These are phyloP conservation scores for Enteromius radiatus DNA, from an alignment of 2,797 vertebrate species.

Conservation along the genomic window DNA sequence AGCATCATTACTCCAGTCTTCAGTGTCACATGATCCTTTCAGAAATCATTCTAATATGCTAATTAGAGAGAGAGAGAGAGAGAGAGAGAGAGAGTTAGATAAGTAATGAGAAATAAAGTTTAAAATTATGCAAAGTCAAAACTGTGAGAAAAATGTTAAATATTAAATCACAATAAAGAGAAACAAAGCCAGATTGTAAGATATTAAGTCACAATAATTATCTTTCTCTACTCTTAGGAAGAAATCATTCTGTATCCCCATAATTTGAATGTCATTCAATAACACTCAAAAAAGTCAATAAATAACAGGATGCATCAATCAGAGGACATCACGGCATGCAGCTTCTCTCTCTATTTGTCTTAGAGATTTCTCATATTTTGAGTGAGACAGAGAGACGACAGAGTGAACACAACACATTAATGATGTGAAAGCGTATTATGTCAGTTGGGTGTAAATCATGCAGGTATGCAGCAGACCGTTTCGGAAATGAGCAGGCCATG, in stretches of 20 bases:
- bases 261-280: constrained; percentile 25
- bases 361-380: constrained; percentile 62
- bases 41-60: no score
- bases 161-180: background rate
- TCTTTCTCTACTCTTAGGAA: background rate
- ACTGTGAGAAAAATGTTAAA: background rate
- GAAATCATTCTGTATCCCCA: background rate
- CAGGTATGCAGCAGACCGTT: constrained; percentile 71
- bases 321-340: constrained; percentile 40
- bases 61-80: no score
- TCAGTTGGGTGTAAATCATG: constrained; percentile 69
- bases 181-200: background rate
- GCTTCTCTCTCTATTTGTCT: constrained; percentile 52
- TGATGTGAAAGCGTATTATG: constrained; percentile 64
- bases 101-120: background rate
- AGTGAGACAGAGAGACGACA: constrained; percentile 53
- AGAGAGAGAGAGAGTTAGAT: no score
- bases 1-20: no score
- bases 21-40: no score
- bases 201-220: background rate
- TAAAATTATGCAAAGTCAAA: background rate
- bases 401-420: constrained; percentile 65
- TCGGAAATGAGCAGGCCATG: constrained; percentile 71
- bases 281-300: constrained; percentile 51
- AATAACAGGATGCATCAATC: constrained; percentile 58